Conservation (phyloP, 2,113 vertebrate genomes). For the Sialia sialis region DNA sequence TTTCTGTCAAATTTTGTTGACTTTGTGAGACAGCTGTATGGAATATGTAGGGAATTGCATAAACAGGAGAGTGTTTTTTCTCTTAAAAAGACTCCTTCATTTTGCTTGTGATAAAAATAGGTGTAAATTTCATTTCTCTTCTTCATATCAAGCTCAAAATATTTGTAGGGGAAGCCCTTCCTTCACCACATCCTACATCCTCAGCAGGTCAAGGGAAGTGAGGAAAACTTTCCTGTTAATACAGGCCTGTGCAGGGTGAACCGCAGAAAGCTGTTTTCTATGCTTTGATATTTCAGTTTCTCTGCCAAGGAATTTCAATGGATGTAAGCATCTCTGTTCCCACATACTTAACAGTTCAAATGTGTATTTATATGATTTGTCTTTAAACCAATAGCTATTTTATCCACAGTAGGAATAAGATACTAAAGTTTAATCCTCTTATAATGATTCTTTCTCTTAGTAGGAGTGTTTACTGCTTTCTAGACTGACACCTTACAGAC, state of each 20-base stretch:
- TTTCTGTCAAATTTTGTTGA: neutral
- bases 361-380: neutral
- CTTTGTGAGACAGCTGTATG: neutral
- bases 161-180: neutral
- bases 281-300: neutral
- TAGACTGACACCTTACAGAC: neutral
- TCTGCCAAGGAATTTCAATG: neutral
- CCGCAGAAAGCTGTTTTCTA: neutral
- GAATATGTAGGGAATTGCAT: neutral
- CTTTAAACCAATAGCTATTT: neutral
- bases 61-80: neutral
- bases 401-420: neutral
- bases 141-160: neutral
- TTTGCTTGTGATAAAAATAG: neutral
- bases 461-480: neutral
- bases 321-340: neutral
- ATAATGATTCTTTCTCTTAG: neutral
- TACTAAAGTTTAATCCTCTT: neutral
- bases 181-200: neutral
- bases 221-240: neutral
- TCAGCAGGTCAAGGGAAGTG: neutral
- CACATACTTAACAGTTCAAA: neutral
- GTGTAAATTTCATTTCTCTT: neutral
- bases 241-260: neutral
- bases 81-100: neutral